These are phyloP conservation scores for Villa cingulata DNA, from an alignment of 2,888 invertebrate species.

Conservation along the genomic window DNA sequence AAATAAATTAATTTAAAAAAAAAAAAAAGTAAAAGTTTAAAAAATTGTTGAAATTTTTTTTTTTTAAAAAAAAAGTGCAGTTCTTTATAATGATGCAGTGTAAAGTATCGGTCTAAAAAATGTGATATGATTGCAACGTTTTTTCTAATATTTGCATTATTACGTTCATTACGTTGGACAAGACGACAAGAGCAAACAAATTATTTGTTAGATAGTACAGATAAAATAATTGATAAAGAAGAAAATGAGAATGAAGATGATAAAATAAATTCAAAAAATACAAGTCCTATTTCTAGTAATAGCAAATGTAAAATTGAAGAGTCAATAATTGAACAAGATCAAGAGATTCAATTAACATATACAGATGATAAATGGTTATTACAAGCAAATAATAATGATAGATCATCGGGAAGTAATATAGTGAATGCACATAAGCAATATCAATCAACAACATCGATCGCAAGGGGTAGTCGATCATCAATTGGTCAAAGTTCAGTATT, in stretches of 20 bases:
- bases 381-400: background rate
- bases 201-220: background rate
- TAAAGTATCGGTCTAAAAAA: too few relatives aligned
- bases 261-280: background rate
- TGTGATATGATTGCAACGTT: constrained; percentile 34
- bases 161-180: constrained; percentile 35
- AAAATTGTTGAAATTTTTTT: too few relatives aligned
- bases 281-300: background rate
- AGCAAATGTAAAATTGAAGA: background rate
- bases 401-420: background rate
- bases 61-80: too few relatives aligned
- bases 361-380: background rate
- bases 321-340: constrained; percentile 1
- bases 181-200: constrained; percentile 19
- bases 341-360: background rate
- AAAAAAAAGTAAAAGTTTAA: too few relatives aligned
- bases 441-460: background rate
- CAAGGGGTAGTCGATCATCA: constrained; percentile 29
- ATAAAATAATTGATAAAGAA: constrained; percentile 1
- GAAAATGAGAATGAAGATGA: background rate
- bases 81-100: too few relatives aligned
- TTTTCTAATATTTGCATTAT: constrained; percentile 35
- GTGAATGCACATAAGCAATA: background rate
- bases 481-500: constrained; percentile 21
- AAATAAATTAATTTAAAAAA: too few relatives aligned